These are phyloP conservation scores for Syngnathoides biaculeatus DNA, from an alignment of 2,113 vertebrate species.

Conservation along the genomic window DNA sequence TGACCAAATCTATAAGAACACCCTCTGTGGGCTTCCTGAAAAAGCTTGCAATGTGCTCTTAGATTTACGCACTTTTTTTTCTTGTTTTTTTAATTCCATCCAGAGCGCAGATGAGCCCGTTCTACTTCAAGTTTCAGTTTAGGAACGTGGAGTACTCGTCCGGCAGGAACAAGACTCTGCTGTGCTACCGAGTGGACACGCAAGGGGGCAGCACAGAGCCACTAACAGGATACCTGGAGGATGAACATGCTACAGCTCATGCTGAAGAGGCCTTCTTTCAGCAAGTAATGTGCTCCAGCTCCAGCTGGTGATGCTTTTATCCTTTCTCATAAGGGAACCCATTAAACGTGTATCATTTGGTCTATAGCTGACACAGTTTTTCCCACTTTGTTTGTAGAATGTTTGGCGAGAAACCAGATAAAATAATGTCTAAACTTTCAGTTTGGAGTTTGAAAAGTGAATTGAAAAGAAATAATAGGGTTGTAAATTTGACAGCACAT, in stretches of 20 bases:
- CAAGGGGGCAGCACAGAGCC: slow-evolving; percentile 74
- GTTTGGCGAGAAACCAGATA: no score
- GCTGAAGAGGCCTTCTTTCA: slow-evolving; percentile 92
- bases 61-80: slow-evolving; percentile 5
- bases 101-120: slow-evolving; percentile 86
- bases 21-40: not conserved
- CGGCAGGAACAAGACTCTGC: slow-evolving; percentile 93
- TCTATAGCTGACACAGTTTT: no score
- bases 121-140: slow-evolving; percentile 97
- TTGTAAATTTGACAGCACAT: no score
- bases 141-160: slow-evolving; percentile 96
- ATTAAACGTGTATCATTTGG: no score
- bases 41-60: not conserved
- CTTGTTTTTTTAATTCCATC: slow-evolving; percentile 13
- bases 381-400: no score
- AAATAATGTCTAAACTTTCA: no score
- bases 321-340: not conserved
- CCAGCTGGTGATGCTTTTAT: slow-evolving; percentile 2
- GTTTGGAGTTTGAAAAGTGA: no score
- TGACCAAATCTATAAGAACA: no score
- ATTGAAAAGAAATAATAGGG: no score
- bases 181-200: slow-evolving; percentile 87
- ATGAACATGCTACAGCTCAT: slow-evolving; percentile 84
- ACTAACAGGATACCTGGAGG: slow-evolving; percentile 87
- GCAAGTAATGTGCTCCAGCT: slow-evolving; percentile 46